Evolutionary conservation across 2,113 vertebrate species (phyloP).

Genomic region (Furnarius figulus): DNA sequence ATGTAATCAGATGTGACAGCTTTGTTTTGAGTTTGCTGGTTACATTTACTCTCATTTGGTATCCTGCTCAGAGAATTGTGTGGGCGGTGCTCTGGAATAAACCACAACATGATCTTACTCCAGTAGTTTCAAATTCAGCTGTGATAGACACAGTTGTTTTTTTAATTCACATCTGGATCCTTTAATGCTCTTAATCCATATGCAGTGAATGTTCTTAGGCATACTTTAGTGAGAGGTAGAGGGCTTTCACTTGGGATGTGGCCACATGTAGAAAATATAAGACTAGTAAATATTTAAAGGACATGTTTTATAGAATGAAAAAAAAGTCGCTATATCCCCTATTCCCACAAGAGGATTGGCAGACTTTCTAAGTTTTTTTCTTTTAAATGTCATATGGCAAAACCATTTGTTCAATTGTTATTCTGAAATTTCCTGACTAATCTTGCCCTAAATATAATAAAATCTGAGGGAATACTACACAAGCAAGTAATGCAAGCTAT

Average conservation of each 20-base stretch:
- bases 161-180: conserved; percentile 59
- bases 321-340: conserved; percentile 15
- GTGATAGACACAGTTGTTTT: conserved; percentile 14
- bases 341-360: conserved; percentile 1
- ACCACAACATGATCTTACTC: conserved; percentile 43
- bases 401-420: conserved; percentile 9
- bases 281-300: conserved; percentile 52
- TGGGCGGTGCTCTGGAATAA: conserved; percentile 45
- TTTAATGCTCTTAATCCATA: conserved; percentile 44
- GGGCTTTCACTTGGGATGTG: background rate
- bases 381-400: background rate
- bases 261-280: conserved; percentile 31
- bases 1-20: background rate
- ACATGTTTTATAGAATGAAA: conserved; percentile 35
- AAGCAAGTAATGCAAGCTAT: background rate
- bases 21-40: conserved; percentile 33
- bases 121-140: conserved; percentile 46
- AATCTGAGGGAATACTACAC: background rate
- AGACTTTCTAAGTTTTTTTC: background rate
- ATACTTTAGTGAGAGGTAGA: conserved; percentile 19
- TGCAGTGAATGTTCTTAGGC: background rate
- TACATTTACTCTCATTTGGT: conserved; percentile 17
- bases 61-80: conserved; percentile 5
- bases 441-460: background rate
- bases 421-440: conserved; percentile 15